These are phyloP conservation scores for Campoplex nolae DNA, from an alignment of 2,888 invertebrate species.

Conservation along the genomic window DNA sequence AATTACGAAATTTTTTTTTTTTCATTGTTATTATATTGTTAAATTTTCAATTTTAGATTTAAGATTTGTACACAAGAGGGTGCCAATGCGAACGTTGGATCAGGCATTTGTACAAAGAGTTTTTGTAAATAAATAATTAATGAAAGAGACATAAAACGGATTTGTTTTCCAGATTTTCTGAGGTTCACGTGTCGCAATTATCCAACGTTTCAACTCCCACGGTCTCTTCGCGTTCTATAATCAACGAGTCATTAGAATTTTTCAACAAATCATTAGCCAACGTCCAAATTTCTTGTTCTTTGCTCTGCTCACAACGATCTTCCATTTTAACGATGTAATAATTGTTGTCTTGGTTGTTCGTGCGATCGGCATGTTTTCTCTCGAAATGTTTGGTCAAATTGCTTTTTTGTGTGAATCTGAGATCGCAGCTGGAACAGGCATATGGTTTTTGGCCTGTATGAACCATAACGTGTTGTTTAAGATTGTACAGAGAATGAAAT, in stretches of 20 bases:
- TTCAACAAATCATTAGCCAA: constrained; percentile 47
- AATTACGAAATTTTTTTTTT: not conserved
- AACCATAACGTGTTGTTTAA: constrained; percentile 74
- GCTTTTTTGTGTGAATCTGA: constrained; percentile 73
- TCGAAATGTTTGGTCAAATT: constrained; percentile 71
- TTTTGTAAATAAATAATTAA: constrained; percentile 57
- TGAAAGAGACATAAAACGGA: not conserved
- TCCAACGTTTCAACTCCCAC: constrained; percentile 46
- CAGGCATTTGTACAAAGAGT: constrained; percentile 24
- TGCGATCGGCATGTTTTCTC: constrained; percentile 67
- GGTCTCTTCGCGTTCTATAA: constrained; percentile 65
- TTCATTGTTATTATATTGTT: constrained; percentile 27
- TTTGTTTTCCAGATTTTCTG: not conserved
- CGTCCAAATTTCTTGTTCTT: constrained; percentile 33
- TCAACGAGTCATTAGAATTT: constrained; percentile 33
- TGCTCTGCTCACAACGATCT: constrained; percentile 23
- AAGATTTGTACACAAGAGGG: not conserved
- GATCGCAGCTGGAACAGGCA: constrained; percentile 68
- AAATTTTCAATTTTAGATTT: not conserved
- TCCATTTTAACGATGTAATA: constrained; percentile 41
- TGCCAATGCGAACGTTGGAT: constrained; percentile 9
- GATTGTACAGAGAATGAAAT: constrained; percentile 72
- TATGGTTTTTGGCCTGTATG: constrained; percentile 74
- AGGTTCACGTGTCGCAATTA: constrained; percentile 21
- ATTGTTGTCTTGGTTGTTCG: constrained; percentile 38